These are phyloP conservation scores for Percopsis omiscomaycus DNA, from an alignment of 2,797 vertebrate genomes.

Conservation along the genomic window DNA sequence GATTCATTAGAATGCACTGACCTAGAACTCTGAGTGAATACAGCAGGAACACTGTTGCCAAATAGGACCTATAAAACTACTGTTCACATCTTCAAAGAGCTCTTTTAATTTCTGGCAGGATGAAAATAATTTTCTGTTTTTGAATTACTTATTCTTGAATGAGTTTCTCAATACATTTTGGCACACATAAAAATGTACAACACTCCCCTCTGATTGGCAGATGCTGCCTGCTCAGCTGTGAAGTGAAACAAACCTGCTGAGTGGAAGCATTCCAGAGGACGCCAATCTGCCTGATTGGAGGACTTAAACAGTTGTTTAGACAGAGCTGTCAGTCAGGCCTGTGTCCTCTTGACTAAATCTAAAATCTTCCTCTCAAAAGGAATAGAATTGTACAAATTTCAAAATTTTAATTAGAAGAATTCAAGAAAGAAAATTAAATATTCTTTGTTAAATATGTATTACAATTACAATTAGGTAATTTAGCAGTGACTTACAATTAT, in stretches of 20 bases:
- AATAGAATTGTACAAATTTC: no score
- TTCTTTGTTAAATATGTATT: no score
- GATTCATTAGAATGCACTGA: slow-evolving; percentile 13
- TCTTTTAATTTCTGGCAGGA: background rate
- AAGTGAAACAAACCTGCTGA: background rate
- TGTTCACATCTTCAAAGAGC: background rate
- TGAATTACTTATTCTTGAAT: background rate
- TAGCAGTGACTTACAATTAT: no score
- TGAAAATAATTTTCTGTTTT: background rate
- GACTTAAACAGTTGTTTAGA: background rate
- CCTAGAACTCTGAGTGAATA: slow-evolving; percentile 6
- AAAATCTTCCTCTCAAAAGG: background rate
- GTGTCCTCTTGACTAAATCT: background rate
- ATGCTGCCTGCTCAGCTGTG: background rate
- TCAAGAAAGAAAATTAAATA: no score
- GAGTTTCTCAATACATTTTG: background rate
- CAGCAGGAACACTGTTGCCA: background rate
- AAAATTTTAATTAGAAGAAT: no score
- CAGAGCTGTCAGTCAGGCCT: slow-evolving; percentile 1
- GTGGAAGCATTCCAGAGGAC: background rate
- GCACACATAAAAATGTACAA: background rate
- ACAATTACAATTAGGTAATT: no score
- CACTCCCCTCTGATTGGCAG: background rate
- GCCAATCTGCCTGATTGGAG: slow-evolving; percentile 8
- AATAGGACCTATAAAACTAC: background rate